phyloP scores from a whole-genome alignment of 2,888 invertebrate species.

The Atethmia centrago region DNA sequence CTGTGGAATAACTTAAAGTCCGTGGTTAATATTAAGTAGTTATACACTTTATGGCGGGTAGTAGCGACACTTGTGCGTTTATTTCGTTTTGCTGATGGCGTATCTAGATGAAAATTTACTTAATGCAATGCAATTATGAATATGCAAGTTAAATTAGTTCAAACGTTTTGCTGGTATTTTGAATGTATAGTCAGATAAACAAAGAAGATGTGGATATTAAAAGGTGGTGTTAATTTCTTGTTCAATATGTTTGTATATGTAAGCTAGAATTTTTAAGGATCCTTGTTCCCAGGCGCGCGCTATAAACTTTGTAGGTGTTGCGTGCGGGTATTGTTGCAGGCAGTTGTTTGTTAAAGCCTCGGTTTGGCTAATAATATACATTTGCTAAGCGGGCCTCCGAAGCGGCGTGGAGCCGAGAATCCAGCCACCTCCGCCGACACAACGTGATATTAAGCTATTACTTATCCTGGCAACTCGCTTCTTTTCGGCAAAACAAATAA shows the following conservation, averaged over 20 bases:
- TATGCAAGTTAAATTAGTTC: slow-evolving; percentile 62
- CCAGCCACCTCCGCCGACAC: slow-evolving; percentile 83
- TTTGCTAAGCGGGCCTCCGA: slow-evolving; percentile 78
- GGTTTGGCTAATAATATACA: slow-evolving; percentile 83
- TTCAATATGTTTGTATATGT: slow-evolving; percentile 2
- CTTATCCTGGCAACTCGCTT: slow-evolving; percentile 83
- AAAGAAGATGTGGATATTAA: slow-evolving; percentile 18
- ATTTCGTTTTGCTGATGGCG: slow-evolving; percentile 36
- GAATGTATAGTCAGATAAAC: slow-evolving; percentile 24
- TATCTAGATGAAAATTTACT: slow-evolving; percentile 50
- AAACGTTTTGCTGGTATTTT: slow-evolving; percentile 68
- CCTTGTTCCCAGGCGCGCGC: slow-evolving; percentile 8
- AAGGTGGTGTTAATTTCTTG: slow-evolving; percentile 31
- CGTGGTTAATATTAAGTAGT: slow-evolving; percentile 47
- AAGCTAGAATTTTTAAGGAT: slow-evolving; percentile 4
- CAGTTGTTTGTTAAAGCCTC: slow-evolving; percentile 79
- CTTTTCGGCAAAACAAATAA: slow-evolving; percentile 82
- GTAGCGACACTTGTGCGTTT: slow-evolving; percentile 34
- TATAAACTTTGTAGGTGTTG: slow-evolving; percentile 55
- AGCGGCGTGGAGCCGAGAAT: slow-evolving; percentile 83
- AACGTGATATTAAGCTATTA: slow-evolving; percentile 90
- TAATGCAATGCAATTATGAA: slow-evolving; percentile 59
- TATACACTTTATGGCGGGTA: slow-evolving; percentile 37
- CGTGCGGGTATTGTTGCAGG: slow-evolving; percentile 74
- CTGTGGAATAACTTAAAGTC: slow-evolving; percentile 25